phyloP scores from a whole-genome alignment of 2,797 vertebrate species.

The Natrix natrix region DNA sequence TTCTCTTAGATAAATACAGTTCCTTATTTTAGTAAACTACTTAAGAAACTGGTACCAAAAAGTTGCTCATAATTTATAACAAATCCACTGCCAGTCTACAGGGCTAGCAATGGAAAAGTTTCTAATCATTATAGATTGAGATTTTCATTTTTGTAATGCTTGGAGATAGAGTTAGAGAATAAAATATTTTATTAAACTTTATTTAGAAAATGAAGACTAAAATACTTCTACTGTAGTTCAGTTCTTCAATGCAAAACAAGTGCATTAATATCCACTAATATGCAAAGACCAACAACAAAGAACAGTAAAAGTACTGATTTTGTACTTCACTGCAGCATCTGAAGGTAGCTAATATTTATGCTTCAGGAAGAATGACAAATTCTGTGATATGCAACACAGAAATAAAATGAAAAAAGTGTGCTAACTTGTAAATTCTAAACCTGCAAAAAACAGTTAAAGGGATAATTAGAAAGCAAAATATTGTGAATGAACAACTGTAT shows the following conservation, averaged over 20 bases:
- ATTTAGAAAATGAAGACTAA: neutral
- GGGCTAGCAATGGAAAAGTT: neutral
- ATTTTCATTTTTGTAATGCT: neutral
- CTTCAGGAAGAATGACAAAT: neutral
- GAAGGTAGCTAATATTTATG: neutral
- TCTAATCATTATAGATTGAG: neutral
- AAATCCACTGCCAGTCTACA: neutral
- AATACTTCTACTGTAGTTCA: neutral
- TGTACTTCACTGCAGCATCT: neutral
- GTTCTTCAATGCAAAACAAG: neutral
- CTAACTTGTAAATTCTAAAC: neutral
- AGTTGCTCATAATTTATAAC: neutral
- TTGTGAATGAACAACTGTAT: neutral
- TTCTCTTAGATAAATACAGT: neutral
- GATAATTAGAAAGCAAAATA: neutral
- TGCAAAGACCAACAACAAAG: neutral
- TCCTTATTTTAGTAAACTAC: neutral
- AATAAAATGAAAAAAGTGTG: neutral
- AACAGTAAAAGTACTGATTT: neutral
- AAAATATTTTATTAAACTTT: neutral
- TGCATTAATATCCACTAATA: neutral
- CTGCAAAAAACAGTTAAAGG: neutral
- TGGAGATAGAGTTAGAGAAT: neutral
- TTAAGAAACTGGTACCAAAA: neutral
- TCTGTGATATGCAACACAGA: neutral